Base-by-base conservation (phyloP, 1,140 invertebrate genomes). In the Drosophila sp. region DNA sequence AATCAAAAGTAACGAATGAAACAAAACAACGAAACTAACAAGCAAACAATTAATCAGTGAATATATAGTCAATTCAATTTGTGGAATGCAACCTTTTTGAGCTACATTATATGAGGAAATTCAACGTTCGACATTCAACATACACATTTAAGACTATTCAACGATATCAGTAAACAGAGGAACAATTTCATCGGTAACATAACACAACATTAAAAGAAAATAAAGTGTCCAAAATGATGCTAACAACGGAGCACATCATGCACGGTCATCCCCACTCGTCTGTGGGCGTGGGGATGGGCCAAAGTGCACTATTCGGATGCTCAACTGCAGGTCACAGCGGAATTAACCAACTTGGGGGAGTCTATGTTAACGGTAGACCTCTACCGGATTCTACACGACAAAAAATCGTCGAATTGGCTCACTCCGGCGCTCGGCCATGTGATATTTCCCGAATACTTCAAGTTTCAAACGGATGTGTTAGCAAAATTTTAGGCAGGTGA, bases 331-430 rank as follows among this genome's bases (percentile, higher is more conserved):
- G 97, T 74, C 97, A 98, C 94, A 98, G 97, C 92, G 98, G 98
- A 66, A 97, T 99, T 90, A 99, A 99, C 93, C 98, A 99, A 93
- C 95, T 99, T 72, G 98, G 98, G 62, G 98, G 98, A 40, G 98
- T 99, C 56, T 99, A 98, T 94, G 98, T 99, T 69, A 99, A 99
- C 92, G 99, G 99, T 18, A 94, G 99, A 67, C 99, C 99, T 6
- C 93, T 99, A 87, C 98, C 98, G 1, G 98, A 99, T 93, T 97
- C 97, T 48, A 99, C 98, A 41, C 94, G 99, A 70, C 97, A 99
- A 93, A 97, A 98, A 94, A 99, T 99, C 86, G 98, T 99, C 70
- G 98, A 99, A 93, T 93, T 99, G 91, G 98, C 98, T 14, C 97
- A 99, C 92, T 97, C 97, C 6, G 98, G 98, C 3, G 98, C 98